phyloP scores from a whole-genome alignment of 2,113 vertebrate species.

The Muscicapa adusta region DNA sequence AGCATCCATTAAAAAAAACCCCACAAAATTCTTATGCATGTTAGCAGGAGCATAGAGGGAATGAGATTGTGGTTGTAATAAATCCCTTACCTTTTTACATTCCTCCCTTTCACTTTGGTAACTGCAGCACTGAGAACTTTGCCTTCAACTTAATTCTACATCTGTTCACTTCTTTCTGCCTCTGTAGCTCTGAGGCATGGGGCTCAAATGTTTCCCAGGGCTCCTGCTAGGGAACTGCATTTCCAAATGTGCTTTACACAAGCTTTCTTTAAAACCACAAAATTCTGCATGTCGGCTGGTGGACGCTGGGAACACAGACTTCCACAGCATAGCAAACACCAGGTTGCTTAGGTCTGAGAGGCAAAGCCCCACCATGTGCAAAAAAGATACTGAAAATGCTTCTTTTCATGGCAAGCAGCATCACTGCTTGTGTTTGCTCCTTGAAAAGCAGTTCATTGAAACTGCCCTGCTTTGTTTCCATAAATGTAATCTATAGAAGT shows the following conservation, averaged over 20 bases:
- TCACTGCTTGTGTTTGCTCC: neutral
- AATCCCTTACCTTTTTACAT: slow-evolving; percentile 21
- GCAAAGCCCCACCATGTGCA: rapidly evolving
- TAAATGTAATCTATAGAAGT: slow-evolving; percentile 10
- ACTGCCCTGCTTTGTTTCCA: neutral
- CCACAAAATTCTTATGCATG: neutral
- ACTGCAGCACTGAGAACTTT: neutral
- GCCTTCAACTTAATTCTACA: neutral
- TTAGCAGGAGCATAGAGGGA: neutral
- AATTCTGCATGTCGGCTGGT: neutral
- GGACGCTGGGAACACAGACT: neutral
- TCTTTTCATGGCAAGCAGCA: neutral
- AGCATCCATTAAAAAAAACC: neutral
- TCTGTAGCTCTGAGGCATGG: neutral
- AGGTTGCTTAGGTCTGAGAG: neutral
- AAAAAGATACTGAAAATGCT: neutral
- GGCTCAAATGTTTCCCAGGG: slow-evolving; percentile 8
- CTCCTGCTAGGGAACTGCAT: neutral
- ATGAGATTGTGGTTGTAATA: neutral
- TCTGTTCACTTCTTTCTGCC: slow-evolving; percentile 5
- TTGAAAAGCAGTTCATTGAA: neutral
- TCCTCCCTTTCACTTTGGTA: neutral
- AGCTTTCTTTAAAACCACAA: neutral
- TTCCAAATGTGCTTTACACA: neutral
- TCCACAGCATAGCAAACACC: neutral